Evolutionary conservation across 2,888 invertebrate species (phyloP), one percentile per base, ranked within the genome.

Genomic region (Dichetophora obliterata): DNA sequence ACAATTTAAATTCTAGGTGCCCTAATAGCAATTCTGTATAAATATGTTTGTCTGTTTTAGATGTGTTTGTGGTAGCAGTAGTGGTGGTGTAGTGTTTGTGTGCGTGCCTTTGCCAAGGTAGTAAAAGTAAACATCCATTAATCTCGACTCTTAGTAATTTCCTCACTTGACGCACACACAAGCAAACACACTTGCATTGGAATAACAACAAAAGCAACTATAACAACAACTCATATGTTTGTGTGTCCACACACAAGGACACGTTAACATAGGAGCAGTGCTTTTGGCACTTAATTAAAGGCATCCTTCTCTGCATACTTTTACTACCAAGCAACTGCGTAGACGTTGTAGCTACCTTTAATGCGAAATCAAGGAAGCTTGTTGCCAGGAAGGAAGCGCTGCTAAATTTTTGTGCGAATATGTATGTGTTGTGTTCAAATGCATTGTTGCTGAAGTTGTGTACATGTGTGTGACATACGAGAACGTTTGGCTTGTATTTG

Each of bases 131-230:
- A 82, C 78, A 83, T 83, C 85, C 85, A 86, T 86, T 86, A 86
- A 86, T 86, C 86, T 84, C 85, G 85, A 86, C 84, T 86, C 86
- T 43, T 43, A 43, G 87, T 86, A 86, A 86, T 86, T 86, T 86
- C 86, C 86, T 86, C 82, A 86, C 85, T 86, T 85, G 84, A 84
- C 81, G 72, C 72, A 72, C 22, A 48, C 9, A 50, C 52, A 34
- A 37, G 37, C 37, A 31, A 63, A 48, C 5, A 52, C 61, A 61
- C 37, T 48, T n/a, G 31, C 16, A 5, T 4, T 14, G 24, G 11
- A 4, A 43, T 52, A 69, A 19, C 24, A 24, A 31, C 14, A 27
- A 16, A 8, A 24, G 8, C 34, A 52, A 14, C 0, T 11, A 24
- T 9, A n/a, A 14, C 19, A 22, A 22, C 19, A 48, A 16, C 31